These are phyloP conservation scores for Spilosoma lubricipeda DNA, from an alignment of 2,888 invertebrate species.

Conservation along the genomic window DNA sequence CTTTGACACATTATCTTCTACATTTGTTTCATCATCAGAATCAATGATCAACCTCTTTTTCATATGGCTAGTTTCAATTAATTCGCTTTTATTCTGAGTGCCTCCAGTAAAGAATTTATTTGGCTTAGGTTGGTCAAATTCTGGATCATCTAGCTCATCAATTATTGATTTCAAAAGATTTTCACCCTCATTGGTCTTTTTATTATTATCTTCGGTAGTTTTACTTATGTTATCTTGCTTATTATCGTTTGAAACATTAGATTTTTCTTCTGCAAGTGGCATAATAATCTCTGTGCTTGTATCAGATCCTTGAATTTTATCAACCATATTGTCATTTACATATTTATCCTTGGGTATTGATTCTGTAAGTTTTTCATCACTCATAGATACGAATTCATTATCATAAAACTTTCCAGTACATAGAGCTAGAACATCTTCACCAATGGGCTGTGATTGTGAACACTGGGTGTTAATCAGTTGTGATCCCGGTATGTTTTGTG, in stretches of 20 bases:
- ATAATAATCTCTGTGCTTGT: constrained; percentile 15
- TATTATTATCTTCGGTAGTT: constrained; percentile 11
- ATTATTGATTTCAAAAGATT: constrained; percentile 70
- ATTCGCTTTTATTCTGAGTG: constrained; percentile 41
- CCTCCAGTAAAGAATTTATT: constrained; percentile 68
- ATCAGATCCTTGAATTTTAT: constrained; percentile 22
- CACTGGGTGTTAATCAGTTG: constrained; percentile 59
- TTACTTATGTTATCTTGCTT: constrained; percentile 12
- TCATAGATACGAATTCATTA: constrained; percentile 70
- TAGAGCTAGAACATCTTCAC: constrained; percentile 82
- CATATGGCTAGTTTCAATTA: constrained; percentile 44
- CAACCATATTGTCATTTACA: constrained; percentile 33
- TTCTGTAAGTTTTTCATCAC: constrained; percentile 37
- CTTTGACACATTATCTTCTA: constrained; percentile 35
- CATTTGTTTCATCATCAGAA: constrained; percentile 72
- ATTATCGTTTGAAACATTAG: constrained; percentile 28
- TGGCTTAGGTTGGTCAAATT: constrained; percentile 63
- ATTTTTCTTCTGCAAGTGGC: constrained; percentile 19
- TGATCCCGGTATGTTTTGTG: constrained; percentile 76
- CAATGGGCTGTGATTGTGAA: constrained; percentile 71
- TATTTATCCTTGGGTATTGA: constrained; percentile 37
- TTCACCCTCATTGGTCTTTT: constrained; percentile 27
- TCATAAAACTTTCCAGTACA: constrained; percentile 87
- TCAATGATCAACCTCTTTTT: constrained; percentile 78
- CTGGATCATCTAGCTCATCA: constrained; percentile 74